Base-by-base conservation (phyloP, 2,113 vertebrate genomes). In the Brachyistius frenatus region DNA sequence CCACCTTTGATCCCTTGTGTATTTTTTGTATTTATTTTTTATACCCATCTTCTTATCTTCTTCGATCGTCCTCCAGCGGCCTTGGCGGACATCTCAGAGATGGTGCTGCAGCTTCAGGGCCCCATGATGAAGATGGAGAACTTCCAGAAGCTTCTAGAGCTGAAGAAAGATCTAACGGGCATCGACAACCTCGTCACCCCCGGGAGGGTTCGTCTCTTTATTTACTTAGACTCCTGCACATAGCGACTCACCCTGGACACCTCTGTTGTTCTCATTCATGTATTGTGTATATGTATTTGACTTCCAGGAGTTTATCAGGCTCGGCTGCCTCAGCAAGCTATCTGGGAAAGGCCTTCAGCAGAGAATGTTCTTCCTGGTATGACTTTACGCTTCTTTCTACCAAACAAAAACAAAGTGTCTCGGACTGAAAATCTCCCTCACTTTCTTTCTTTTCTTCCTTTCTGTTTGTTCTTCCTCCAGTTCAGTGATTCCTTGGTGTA, bases 81-180 rank as follows among this genome's bases (percentile, higher is more conserved):
- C 11, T 87, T 99, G 86, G 98, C 96, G 0, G 97, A 98, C 80
- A 95, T 99, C 84, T 96, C 97, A 0, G 98, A 99, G 91, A 94
- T 98, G 95, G 96, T 95, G 76, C 94, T 95, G 16, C 97, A 97
- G 83, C 95, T 99, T 39, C 97, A 98, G 1, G 94, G 96, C 35
- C 93, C 93, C 46, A 98, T 99, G 97, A 96, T 99, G 93, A 98
- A 99, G 94, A 98, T 98, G 94, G 98, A 99, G 92, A 99, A 99
- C 84, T 97, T 97, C 91, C 98, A 99, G 94, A 99, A 98, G 84
- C 94, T 99, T 9, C 94, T 98, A 2, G 98, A 99, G 89, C 95
- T 99, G 80, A 97, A 95, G 93, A 99, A 98, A 78, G 98, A 99
- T 76, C 91, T 99, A 91, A 96, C 96, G 2, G 96, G 97, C 90